Percentiles rank a stretch among this genome's conserved stretches.
These are phyloP conservation scores for Gallinago jamesoni DNA, from an alignment of 2,113 vertebrate genomes.

Conservation along the genomic window DNA sequence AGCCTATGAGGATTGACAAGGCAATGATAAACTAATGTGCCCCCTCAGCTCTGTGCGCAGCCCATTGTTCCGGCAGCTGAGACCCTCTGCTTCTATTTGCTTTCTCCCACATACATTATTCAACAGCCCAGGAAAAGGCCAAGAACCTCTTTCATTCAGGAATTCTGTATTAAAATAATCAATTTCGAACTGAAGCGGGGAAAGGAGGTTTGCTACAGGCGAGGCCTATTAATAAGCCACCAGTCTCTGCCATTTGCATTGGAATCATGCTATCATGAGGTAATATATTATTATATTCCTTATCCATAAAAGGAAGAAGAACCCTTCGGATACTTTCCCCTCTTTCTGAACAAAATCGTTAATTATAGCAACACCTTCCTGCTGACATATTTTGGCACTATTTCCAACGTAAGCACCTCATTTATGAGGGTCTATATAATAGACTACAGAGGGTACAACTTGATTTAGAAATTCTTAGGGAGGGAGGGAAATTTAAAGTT, in stretches of 20 bases:
- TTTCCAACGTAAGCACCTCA: background rate
- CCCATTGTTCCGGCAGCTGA: constrained; percentile 95
- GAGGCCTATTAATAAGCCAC: constrained; percentile 78
- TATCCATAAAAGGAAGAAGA: constrained; percentile 47
- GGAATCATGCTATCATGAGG: constrained; percentile 71
- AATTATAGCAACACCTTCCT: background rate
- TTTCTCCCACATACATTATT: constrained; percentile 99
- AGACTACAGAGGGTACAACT: background rate
- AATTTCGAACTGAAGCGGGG: constrained; percentile 89
- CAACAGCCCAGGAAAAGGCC: constrained; percentile 97
- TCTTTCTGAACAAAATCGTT: constrained; percentile 27
- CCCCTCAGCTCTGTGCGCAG: constrained; percentile 92
- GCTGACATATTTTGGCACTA: background rate
- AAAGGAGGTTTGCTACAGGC: constrained; percentile 78
- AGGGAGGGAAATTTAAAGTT: background rate
- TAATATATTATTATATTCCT: constrained; percentile 73
- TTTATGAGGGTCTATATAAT: background rate
- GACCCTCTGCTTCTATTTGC: constrained; percentile 99
- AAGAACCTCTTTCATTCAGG: constrained; percentile 96
- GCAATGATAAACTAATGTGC: constrained; percentile 99
- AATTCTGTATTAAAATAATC: constrained; percentile 99
- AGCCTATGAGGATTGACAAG: constrained; percentile 98
- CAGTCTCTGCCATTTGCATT: constrained; percentile 78
- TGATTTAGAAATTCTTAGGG: background rate
- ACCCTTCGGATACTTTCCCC: background rate